Percentiles rank a stretch among this genome's conserved stretches.
Evolutionary conservation across 2,888 invertebrate species (phyloP).

Genomic region (Tetramorium bicarinatum): DNA sequence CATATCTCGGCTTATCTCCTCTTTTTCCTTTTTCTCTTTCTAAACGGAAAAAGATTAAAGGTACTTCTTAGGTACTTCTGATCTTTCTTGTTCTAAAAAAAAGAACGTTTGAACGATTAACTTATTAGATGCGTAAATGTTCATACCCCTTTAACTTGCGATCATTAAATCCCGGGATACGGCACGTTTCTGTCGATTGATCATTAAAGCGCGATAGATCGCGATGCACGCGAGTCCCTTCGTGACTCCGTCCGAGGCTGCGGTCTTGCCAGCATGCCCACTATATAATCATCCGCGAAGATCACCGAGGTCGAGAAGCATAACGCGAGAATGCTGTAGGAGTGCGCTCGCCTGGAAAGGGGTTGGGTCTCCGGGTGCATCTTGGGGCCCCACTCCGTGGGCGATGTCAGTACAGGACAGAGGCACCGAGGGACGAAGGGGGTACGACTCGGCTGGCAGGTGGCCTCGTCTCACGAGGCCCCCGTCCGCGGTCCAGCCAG

Average conservation of each 20-base stretch:
- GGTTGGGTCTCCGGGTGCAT: constrained; percentile 68
- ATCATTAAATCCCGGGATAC: constrained; percentile 36
- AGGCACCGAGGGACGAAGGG: constrained; percentile 35
- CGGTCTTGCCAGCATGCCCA: constrained; percentile 64
- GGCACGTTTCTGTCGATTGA: constrained; percentile 51
- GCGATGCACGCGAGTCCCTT: constrained; percentile 47
- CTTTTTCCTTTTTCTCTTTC: background rate
- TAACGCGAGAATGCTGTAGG: constrained; percentile 80
- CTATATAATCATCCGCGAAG: constrained; percentile 79
- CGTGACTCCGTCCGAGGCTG: constrained; percentile 52
- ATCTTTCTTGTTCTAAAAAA: too few relatives aligned
- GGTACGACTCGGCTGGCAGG: constrained; percentile 79
- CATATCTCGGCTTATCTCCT: too few relatives aligned
- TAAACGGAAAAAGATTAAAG: background rate
- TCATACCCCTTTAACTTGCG: constrained; percentile 10
- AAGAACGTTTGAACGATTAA: background rate
- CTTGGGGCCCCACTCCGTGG: constrained; percentile 59
- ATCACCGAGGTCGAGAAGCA: constrained; percentile 79
- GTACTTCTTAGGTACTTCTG: background rate
- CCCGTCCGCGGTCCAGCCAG: constrained; percentile 70
- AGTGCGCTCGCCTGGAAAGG: constrained; percentile 72
- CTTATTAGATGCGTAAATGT: constrained; percentile 30
- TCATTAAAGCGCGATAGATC: constrained; percentile 53
- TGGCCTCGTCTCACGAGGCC: constrained; percentile 81
- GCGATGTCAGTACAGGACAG: constrained; percentile 43